Percentiles rank a stretch among this genome's conserved stretches.
phyloP scores from a whole-genome alignment of 2,113 vertebrate genomes.

The Balaeniceps rex region DNA sequence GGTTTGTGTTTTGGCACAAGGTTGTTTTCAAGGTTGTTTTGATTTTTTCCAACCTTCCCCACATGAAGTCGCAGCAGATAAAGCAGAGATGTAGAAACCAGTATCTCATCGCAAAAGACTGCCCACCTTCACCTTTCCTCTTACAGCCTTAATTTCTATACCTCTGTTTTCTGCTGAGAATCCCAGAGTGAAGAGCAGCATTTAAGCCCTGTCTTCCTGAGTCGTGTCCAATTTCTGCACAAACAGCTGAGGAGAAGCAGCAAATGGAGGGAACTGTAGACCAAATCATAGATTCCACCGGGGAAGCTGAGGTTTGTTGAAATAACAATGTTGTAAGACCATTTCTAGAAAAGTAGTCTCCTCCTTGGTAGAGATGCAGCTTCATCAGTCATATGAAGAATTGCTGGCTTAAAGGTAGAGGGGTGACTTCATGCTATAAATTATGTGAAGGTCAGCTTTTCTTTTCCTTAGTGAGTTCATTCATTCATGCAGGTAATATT shows the following conservation, averaged over 20 bases:
- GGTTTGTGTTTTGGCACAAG: neutral
- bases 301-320: neutral
- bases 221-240: neutral
- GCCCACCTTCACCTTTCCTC: neutral
- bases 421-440: neutral
- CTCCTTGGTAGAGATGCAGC: neutral
- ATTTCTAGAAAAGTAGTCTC: neutral
- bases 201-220: neutral
- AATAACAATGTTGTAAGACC: neutral
- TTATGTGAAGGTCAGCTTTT: neutral
- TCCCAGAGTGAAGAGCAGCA: neutral
- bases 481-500: neutral
- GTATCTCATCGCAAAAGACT: neutral
- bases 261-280: neutral
- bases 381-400: neutral
- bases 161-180: neutral
- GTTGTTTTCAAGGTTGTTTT: neutral
- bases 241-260: neutral
- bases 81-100: neutral
- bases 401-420: neutral
- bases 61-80: rapidly evolving
- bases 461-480: neutral
- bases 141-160: neutral
- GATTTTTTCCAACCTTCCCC: neutral
- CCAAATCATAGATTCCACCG: neutral